Percentiles rank a stretch among this genome's conserved stretches.
Evolutionary conservation across 2,797 vertebrate species (phyloP).

Genomic region (Dendrocincla fuliginosa): DNA sequence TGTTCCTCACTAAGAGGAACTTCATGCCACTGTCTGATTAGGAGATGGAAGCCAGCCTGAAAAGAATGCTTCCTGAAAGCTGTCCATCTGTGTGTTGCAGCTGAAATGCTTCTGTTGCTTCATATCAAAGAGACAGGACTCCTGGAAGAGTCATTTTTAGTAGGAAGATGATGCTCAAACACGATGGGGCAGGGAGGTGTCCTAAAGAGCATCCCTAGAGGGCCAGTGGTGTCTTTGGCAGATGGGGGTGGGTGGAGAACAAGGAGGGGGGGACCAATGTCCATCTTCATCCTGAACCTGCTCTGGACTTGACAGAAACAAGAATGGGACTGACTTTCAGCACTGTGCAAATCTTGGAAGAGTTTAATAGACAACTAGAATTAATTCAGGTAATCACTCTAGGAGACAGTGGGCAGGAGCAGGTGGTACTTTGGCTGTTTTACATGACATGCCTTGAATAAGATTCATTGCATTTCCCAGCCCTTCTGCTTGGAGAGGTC

Average conservation of each 20-base stretch:
- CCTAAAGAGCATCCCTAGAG: not conserved
- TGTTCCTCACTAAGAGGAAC: not conserved
- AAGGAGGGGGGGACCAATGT: fast-evolving
- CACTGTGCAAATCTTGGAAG: not conserved
- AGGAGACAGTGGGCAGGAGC: not conserved
- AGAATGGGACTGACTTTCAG: not conserved
- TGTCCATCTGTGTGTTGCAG: not conserved
- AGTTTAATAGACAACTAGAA: not conserved
- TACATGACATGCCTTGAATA: fast-evolving
- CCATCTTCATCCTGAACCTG: not conserved
- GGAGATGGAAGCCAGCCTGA: not conserved
- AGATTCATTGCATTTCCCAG: not conserved
- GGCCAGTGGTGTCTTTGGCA: not conserved
- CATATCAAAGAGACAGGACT: not conserved
- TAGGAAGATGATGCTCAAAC: not conserved
- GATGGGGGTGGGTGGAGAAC: fast-evolving
- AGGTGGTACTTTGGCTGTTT: not conserved
- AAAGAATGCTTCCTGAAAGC: not conserved
- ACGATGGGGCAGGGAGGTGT: fast-evolving
- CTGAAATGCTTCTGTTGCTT: not conserved
- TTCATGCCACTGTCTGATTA: not conserved
- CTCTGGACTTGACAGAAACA: not conserved
- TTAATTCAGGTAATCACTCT: fast-evolving
- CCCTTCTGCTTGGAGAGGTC: not conserved
- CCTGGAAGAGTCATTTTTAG: not conserved